phyloP scores from a whole-genome alignment of 2,888 invertebrate genomes.

The Tigriopus californicus region DNA sequence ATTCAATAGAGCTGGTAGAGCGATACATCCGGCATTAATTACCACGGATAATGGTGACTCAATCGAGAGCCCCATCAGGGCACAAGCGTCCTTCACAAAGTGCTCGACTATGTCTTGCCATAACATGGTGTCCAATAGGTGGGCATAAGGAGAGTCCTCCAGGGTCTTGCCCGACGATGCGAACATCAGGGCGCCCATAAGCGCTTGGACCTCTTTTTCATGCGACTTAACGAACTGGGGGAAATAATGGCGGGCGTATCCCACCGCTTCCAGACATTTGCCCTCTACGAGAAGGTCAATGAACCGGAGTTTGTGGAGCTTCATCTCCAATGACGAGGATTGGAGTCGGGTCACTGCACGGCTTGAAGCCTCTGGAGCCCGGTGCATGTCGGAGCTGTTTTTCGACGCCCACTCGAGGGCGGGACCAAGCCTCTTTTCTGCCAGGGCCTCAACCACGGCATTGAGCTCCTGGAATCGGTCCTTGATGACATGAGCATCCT shows the following conservation, averaged over 20 bases:
- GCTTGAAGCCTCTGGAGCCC: conserved; percentile 22
- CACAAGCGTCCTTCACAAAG: conserved; percentile 80
- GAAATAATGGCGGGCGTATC: conserved; percentile 67
- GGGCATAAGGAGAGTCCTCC: conserved; percentile 54
- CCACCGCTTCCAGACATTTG: conserved; percentile 62
- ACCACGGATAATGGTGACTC: conserved; percentile 44
- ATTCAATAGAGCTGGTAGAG: conserved; percentile 80
- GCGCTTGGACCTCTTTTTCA: conserved; percentile 48
- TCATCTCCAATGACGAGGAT: conserved; percentile 54
- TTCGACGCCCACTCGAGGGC: conserved; percentile 70
- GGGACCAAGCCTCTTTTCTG: conserved; percentile 55
- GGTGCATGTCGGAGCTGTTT: conserved; percentile 50
- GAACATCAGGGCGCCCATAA: conserved; percentile 69
- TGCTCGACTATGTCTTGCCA: conserved; percentile 74
- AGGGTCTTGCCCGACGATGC: conserved; percentile 46
- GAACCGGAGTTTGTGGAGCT: conserved; percentile 58
- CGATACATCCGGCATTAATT: conserved; percentile 76
- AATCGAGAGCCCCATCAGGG: conserved; percentile 66
- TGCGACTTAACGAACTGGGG: conserved; percentile 31
- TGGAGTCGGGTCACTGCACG: conserved; percentile 20
- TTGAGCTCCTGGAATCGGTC: conserved; percentile 67
- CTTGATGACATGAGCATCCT: conserved; percentile 16
- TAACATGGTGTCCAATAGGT: conserved; percentile 49
- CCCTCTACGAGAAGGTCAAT: conserved; percentile 49
- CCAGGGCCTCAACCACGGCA: conserved; percentile 66